A percentile compares a stretch with the other conserved stretches of the same genome.
phyloP scores from a whole-genome alignment of 2,797 vertebrate species.

The Distichodus sexfasciatus region DNA sequence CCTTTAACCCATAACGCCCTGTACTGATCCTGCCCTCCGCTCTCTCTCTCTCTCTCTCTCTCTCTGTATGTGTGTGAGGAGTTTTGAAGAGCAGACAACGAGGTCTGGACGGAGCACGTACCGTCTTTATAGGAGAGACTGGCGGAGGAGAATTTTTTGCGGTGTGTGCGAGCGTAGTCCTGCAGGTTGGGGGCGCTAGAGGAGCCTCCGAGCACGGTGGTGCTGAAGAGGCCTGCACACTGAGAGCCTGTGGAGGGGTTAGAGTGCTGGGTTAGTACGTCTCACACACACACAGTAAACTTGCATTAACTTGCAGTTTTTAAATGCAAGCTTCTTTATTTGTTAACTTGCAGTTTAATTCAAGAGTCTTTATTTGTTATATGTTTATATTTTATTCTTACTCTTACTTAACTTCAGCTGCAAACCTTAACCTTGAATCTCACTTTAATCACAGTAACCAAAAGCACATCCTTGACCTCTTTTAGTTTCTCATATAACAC shows the following conservation, averaged over 20 bases:
- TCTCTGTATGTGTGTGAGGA: too few species aligned
- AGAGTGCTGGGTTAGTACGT: conserved; percentile 74
- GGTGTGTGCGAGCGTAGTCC: conserved; percentile 97
- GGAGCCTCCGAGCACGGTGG: conserved; percentile 97
- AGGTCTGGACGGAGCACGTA: conserved; percentile 74
- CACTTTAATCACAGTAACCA: too few species aligned
- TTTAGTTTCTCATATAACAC: too few species aligned
- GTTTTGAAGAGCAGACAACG: neutral
- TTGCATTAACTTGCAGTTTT: too few species aligned
- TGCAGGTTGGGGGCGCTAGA: conserved; percentile 99
- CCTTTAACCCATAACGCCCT: neutral
- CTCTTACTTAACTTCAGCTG: too few species aligned
- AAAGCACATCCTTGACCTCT: too few species aligned
- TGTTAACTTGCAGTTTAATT: too few species aligned
- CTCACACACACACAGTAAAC: conserved; percentile 57
- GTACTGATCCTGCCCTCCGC: neutral
- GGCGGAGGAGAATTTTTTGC: conserved; percentile 94
- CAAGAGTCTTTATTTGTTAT: too few species aligned
- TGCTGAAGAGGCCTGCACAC: conserved; percentile 99
- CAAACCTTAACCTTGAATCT: too few species aligned
- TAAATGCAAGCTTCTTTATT: too few species aligned
- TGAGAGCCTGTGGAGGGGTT: conserved; percentile 88
- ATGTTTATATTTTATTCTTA: too few species aligned
- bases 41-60: neutral
- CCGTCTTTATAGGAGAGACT: conserved; percentile 98